phyloP scores from a whole-genome alignment of 2,888 invertebrate genomes.

The Dryobotodes eremita region DNA sequence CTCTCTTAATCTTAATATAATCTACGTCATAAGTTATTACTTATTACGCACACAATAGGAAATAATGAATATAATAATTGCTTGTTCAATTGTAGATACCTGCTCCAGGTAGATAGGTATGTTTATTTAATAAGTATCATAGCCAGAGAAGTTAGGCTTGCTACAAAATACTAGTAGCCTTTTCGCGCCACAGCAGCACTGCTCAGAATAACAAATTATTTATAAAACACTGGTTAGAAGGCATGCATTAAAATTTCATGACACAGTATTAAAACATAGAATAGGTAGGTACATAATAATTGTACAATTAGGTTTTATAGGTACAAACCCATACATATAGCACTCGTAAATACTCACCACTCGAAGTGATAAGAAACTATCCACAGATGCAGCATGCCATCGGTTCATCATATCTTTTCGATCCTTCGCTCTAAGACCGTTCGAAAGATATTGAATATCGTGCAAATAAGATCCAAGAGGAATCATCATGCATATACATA shows the following conservation, averaged over 20 bases:
- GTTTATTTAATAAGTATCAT: neutral
- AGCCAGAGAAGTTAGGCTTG: too few species aligned
- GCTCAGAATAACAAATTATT: neutral
- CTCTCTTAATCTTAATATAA: neutral
- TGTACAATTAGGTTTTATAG: neutral
- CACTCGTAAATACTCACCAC: conserved; percentile 66
- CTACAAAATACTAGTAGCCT: neutral
- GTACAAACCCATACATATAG: neutral
- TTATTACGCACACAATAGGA: neutral
- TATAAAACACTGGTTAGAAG: neutral
- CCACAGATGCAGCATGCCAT: conserved; percentile 54
- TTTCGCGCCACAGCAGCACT: neutral
- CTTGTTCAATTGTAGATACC: too few species aligned
- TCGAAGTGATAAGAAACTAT: conserved; percentile 44
- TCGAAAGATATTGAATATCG: neutral
- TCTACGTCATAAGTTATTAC: neutral
- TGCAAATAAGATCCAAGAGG: conserved; percentile 23
- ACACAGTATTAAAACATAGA: neutral
- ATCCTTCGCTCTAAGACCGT: neutral
- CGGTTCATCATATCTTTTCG: neutral
- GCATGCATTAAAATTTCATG: neutral
- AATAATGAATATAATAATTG: too few species aligned
- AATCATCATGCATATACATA: conserved; percentile 38
- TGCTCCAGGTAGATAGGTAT: too few species aligned
- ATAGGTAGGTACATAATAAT: neutral